These are phyloP conservation scores for Strongylocentrotus purpuratus DNA, from an alignment of 35 echinoderm and acorn worm species.

Conservation along the genomic window DNA sequence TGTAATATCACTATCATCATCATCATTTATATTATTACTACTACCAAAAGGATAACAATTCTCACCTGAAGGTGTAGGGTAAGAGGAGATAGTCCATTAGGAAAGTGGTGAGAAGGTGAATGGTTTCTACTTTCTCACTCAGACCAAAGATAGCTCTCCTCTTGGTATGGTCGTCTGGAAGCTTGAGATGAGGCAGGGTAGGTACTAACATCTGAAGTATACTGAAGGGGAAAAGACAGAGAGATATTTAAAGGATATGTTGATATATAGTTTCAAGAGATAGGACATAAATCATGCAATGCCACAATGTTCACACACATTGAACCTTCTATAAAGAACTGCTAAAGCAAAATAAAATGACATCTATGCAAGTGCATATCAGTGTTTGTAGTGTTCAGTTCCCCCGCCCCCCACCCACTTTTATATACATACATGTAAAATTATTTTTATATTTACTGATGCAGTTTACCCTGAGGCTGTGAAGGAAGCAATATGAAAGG, in stretches of 20 bases:
- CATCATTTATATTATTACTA: no score
- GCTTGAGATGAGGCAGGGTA: constrained; percentile 74
- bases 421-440: no score
- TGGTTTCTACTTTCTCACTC: constrained; percentile 71
- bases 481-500: background rate
- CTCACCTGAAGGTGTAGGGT: constrained; percentile 80
- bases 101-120: constrained; percentile 79
- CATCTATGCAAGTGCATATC: no score
- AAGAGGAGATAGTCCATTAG: constrained; percentile 88
- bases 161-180: constrained; percentile 71
- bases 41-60: background rate
- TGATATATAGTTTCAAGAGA: no score
- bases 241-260: background rate
- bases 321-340: no score
- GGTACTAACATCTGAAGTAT: constrained; percentile 91
- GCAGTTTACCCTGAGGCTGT: background rate
- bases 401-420: background rate
- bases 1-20: no score
- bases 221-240: background rate
- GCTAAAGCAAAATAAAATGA: no score
- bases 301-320: no score
- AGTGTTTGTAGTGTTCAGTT: no score
- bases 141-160: constrained; percentile 82
- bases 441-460: background rate
- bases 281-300: no score